Base-by-base conservation (phyloP, 1,140 invertebrate genomes). In the Drosophila asahinai region DNA sequence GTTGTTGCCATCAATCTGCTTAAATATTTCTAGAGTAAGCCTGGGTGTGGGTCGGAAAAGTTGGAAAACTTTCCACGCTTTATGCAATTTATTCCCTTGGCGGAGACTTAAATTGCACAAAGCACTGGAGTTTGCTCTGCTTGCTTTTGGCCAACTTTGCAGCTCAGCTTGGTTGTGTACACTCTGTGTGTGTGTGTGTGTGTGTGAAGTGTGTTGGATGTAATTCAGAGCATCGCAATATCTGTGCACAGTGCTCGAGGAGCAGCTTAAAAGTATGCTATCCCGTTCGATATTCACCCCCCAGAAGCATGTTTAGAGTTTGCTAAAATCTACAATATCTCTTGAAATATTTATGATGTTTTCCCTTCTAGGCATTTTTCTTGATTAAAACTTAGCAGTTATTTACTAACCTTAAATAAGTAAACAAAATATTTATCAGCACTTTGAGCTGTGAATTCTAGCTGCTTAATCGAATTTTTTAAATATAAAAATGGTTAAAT, bases 41-140 rank as follows among this genome's bases (percentile, higher is more conserved):
- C 22, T 19, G 33, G 45, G 43, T 12, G 19, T 15, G 15, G 48
- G 45, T 30, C 15, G 38, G 67, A 11, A 51, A 27, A 60, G 45
- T 48, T 60, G 43, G 30, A 42, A 76, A 86, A 86, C 67, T 86
- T 90, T 89, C 58, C 43, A 30, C 63, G 71, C 80, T 89, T 83
- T 87, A 75, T 83, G 80, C 84, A 89, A 89, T 89, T 86, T 86
- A 83, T 82, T 86, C 79, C 59, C 72, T 65, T 70, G 72, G 57
- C 25, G 62, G 70, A 67, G 63, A 48, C 78, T 89, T 83, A 80
- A 86, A 87, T 87, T 87, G 84, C 83, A 87, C 83, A 87, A 87
- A 87, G 84, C 77, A 74, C 38, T 64, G 59, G 82, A 75, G 78
- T 81, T 81, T 86, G 66, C 82, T 75, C 67, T 74, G 49, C 64